phyloP scores from a whole-genome alignment of 1,140 invertebrate genomes.

The Heterodera schachtii region DNA sequence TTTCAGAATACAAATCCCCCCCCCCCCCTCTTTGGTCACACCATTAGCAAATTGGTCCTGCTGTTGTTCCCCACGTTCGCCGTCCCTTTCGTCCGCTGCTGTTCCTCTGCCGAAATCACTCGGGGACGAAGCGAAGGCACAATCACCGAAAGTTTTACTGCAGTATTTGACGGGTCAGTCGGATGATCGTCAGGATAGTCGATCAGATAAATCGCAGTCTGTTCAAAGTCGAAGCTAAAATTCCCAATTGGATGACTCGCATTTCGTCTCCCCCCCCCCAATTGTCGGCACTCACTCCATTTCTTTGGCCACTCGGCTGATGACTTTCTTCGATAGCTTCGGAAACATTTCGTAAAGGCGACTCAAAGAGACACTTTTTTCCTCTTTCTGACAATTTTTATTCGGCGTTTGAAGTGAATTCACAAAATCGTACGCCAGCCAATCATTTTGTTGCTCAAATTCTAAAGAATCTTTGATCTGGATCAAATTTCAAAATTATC shows the following conservation, averaged over 20 bases:
- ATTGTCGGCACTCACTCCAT: background rate
- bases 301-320: background rate
- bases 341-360: background rate
- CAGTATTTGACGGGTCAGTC: background rate
- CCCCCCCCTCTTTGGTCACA: background rate
- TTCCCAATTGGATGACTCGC: no score
- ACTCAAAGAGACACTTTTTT: background rate
- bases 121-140: background rate
- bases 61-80: background rate
- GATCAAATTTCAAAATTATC: no score
- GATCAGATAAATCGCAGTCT: background rate
- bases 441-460: background rate
- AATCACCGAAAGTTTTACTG: background rate
- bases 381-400: background rate
- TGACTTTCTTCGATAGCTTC: background rate
- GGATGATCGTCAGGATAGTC: background rate
- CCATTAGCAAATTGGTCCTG: background rate
- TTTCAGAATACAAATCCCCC: background rate
- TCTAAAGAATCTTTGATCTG: background rate
- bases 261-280: no score
- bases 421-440: background rate
- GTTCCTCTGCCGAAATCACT: background rate
- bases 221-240: background rate
- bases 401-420: background rate
- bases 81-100: background rate